Evolutionary conservation across 2,888 invertebrate genomes (phyloP), one percentile per base, ranked within the genome.

Genomic region (Pherbina coryleti): DNA sequence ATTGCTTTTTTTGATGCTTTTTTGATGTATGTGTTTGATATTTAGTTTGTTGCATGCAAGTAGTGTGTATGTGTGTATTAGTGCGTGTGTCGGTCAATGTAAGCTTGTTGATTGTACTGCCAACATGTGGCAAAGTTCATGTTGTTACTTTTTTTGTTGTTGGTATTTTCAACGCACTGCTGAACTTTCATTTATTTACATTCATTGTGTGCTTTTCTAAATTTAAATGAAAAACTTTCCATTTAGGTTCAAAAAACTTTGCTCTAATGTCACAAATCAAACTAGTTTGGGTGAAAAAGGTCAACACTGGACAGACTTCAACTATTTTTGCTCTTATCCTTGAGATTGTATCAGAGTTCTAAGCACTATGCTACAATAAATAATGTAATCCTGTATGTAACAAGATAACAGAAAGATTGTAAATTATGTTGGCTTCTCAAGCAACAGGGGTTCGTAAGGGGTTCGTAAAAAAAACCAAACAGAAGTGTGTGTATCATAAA

Each of bases 1-100:
- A 73, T 73, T 73, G 62, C 62, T 62, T 73, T 73, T 49, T 31
- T 34, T 7, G n/a, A n/a, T n/a, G n/a, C n/a, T 22, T 22, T 64
- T 17, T n/a, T 5, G 44, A 19, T 55, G 17, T 37, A 53, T 62
- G 70, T 51, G 70, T 71, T 5, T 28, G 53, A n/a, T 19, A 17
- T 11, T 60, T 9, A 28, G 25, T 60, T 69, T 22, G 19, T 44
- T 49, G 44, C 8, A 49, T 69, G 44, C 22, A 14, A 44, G 22
- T 25, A n/a, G 22, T 11, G 19, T 14, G 44, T n/a, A 19, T 3
- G 22, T 69, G 67, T 25, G 5, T 51, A n/a, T 25, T 8, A 44
- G 57, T 60, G 57, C 22, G 19, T 37, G 60, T 11, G 8, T 31
- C 17, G 11, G 37, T 19, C 14, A 9, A 9, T 71, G 71, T 37